phyloP scores from a whole-genome alignment of 2,113 vertebrate genomes.

The Trematocara unimaculatum region DNA sequence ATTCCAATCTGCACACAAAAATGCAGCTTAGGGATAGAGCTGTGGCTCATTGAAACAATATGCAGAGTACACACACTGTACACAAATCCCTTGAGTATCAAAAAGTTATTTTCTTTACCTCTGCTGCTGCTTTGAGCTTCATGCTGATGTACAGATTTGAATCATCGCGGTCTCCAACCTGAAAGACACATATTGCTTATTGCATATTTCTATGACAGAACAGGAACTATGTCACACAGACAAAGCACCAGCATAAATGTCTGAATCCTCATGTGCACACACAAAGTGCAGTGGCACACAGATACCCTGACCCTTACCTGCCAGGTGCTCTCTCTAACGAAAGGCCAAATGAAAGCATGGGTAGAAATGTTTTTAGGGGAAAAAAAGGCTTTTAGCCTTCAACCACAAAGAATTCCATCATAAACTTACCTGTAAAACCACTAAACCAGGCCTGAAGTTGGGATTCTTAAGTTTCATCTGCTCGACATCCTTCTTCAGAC shows the following conservation, averaged over 20 bases:
- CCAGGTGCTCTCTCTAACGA: not conserved
- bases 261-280: not conserved
- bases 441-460: slow-evolving; percentile 86
- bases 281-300: not conserved
- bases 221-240: not conserved
- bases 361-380: not conserved
- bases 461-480: slow-evolving; percentile 81
- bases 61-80: not conserved
- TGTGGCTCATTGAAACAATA: not conserved
- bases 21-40: not conserved
- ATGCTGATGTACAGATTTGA: slow-evolving; percentile 96
- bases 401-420: not conserved
- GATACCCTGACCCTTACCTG: not conserved
- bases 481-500: slow-evolving; percentile 82
- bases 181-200: not conserved
- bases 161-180: slow-evolving; percentile 95
- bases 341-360: not conserved
- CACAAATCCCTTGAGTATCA: not conserved
- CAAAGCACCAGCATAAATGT: not conserved
- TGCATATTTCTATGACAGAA: not conserved
- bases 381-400: not conserved
- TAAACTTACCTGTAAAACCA: slow-evolving; percentile 86
- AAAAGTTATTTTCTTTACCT: slow-evolving; percentile 71
- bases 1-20: slow-evolving; percentile 85
- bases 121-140: slow-evolving; percentile 94